Evolutionary conservation across 2,113 vertebrate species (phyloP), one percentile per base, ranked within the genome.

Genomic region (Paramisgurnus dabryanus): DNA sequence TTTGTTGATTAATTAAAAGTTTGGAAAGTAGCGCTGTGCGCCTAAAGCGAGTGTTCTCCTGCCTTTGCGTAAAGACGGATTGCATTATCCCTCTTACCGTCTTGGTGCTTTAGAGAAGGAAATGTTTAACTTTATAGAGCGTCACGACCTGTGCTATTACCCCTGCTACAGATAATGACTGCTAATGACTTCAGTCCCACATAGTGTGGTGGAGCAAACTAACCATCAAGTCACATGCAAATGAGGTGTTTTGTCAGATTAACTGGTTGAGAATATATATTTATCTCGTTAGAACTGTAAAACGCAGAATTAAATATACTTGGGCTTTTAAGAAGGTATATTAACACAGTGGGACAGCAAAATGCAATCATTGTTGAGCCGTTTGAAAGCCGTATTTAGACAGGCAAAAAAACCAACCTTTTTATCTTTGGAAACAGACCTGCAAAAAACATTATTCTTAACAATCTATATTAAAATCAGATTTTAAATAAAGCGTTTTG

Each of bases 231-330:
- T 18, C 49, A 71, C 12, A 13, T 61, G 18, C 10, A 53, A 49
- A 69, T 9, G 76, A 64, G 27, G 22, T 43, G 27, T 58, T 77
- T 77, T 82, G 17, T 73, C 61, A 80, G 55, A 76, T 22, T 76
- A 67, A 66, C n/a, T 72, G 69, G 53, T 58, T 72, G 71, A 55
- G 69, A 50, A 70, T 74, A 18, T 47, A 41, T 43, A 50, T 58
- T 66, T 69, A n/a, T 5, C 4, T 7, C 4, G 49, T 49, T 69
- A 50, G 49, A 11, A 50, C 4, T 50, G 11, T 4, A 50, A 50
- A 50, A 8, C 43, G 5, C 43, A 45, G 43, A 45, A 45, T 45
- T 45, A 45, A 27, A 27, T 4, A 11, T 12, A 50, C 49, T 50
- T 50, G 11, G 0, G 49, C 4, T 50, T 50, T 50, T 3, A 50